Percentiles rank a stretch among this genome's conserved stretches.
phyloP scores from a whole-genome alignment of 2,888 invertebrate species.

The Dasysyrphus albostriatus region DNA sequence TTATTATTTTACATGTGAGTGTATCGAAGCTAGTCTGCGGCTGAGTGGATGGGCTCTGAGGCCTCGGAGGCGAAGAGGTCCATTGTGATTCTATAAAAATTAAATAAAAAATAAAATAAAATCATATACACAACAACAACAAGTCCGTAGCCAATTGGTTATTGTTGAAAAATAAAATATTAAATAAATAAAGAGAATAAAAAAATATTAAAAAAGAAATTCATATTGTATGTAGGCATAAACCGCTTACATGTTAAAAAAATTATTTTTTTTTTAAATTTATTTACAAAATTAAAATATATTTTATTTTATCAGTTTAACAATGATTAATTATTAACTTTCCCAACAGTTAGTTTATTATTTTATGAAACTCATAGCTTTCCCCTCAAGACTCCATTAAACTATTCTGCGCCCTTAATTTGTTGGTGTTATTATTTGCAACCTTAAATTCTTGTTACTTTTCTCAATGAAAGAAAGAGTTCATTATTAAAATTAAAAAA shows the following conservation, averaged over 20 bases:
- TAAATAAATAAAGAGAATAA: slow-evolving; percentile 34
- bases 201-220: slow-evolving; percentile 38
- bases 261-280: not conserved
- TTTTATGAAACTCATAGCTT: not conserved
- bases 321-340: not conserved
- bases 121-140: slow-evolving; percentile 66
- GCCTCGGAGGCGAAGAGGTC: slow-evolving; percentile 85
- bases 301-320: not conserved
- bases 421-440: not conserved
- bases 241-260: not conserved
- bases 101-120: slow-evolving; percentile 79
- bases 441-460: not conserved
- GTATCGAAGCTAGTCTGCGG: slow-evolving; percentile 85
- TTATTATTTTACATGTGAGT: slow-evolving; percentile 84
- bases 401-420: not conserved
- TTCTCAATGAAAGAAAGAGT: not conserved
- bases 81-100: slow-evolving; percentile 85
- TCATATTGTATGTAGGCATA: not conserved
- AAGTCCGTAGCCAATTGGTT: slow-evolving; percentile 74
- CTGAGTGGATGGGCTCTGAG: slow-evolving; percentile 84
- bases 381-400: not conserved
- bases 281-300: not conserved
- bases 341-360: not conserved
- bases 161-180: slow-evolving; percentile 63
- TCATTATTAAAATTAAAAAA: not conserved